Conservation (phyloP, 2,113 vertebrate species). For the Ptilonorhynchus violaceus region DNA sequence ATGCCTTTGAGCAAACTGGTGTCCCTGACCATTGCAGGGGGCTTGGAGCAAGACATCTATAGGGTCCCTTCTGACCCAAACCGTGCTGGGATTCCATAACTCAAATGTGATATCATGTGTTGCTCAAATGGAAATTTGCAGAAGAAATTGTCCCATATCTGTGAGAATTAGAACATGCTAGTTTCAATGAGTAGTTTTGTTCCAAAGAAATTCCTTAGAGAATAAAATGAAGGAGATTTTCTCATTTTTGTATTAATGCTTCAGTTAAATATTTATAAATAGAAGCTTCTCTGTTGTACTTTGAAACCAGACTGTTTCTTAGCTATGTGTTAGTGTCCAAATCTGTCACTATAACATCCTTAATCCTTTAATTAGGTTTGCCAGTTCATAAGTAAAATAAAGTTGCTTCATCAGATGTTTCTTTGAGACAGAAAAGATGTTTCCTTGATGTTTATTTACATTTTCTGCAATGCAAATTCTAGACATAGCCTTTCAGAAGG, state of each 20-base stretch:
- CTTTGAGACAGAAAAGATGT: background rate
- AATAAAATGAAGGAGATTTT: background rate
- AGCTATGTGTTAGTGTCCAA: background rate
- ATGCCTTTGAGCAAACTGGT: background rate
- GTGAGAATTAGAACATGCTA: background rate
- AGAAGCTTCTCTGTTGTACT: background rate
- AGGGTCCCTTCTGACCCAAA: background rate
- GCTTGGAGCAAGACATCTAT: background rate
- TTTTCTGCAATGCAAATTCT: conserved; percentile 6
- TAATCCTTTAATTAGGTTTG: background rate
- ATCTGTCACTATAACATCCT: background rate
- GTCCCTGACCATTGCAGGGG: background rate
- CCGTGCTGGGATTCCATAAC: background rate
- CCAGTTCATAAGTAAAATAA: background rate
- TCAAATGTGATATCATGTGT: background rate
- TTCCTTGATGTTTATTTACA: conserved; percentile 10
- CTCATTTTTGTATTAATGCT: background rate
- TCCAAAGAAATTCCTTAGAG: background rate
- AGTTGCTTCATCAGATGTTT: background rate
- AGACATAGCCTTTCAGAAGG: background rate
- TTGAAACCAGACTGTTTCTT: conserved; percentile 18
- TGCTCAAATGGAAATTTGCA: background rate
- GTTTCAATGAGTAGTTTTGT: background rate
- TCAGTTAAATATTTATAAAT: conserved; percentile 32
- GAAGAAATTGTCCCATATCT: background rate